Base-by-base conservation (phyloP, 2,797 vertebrate genomes). In the Catostomus latipinnis region DNA sequence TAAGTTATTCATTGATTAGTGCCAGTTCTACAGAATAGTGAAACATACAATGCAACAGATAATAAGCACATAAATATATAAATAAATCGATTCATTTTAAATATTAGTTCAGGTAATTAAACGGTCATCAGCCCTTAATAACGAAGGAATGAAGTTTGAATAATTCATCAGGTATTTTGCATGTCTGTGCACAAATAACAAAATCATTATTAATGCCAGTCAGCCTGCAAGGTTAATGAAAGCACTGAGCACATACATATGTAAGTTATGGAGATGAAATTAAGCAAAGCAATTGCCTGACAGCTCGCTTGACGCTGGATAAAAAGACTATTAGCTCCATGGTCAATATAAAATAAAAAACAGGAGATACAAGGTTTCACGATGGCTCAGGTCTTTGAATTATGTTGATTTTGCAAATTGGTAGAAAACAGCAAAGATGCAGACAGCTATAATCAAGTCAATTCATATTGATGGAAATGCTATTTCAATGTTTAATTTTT, bases 191-290 rank as follows among this genome's bases (percentile, higher is more conserved):
- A 82, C 66, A 82, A 85, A 82, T 80, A 85, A 82, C 78, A 81
- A 73, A 76, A 81, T 85, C 80, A 85, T 83, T 82, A 86, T 76
- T 82, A 82, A 78, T 70, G 65, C 81, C 76, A 76, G 67, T 61
- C 79, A 80, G 77, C 75, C 52, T 56, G 74, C 78, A 83, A 84
- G 84, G 82, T 86, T 86, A 87, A 86, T 74, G 78, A 87, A 79
- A 71, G 69, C 74, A 53, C 66, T 74, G 78, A 77, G 70, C 81
- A 79, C 85, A 86, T 83, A 74, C 79, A 82, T 72, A 83, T 83
- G 83, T 75, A 84, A 75, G 78, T 76, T 78, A 84, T 83, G 84
- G 84, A 84, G 83, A 77, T 83, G 65, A 84, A 86, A 87, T 87
- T 82, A 87, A 71, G 60, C 52, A 58, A 82, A 73, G 82, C 74